Evolutionary conservation across 2,888 invertebrate genomes (phyloP), one percentile per base, ranked within the genome.

Genomic region (Uropetala carovei): DNA sequence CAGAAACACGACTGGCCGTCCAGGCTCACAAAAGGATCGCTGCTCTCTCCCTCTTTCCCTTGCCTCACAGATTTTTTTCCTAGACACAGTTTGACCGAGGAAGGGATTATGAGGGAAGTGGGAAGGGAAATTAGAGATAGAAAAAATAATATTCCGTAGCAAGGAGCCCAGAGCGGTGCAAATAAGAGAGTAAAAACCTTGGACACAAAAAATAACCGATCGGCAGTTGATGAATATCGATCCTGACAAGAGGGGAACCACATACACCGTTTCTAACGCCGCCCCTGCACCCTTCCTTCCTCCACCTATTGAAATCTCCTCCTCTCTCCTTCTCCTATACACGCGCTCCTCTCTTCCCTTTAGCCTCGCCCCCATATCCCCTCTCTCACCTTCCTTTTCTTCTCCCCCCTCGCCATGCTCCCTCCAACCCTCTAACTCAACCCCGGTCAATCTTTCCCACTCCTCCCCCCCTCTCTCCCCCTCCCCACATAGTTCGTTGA

Each of bases 221-320:
- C 68, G 68, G 14, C 27, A 14, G 75, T 27, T 75, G 27, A 75
- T 75, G 75, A 75, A 75, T 75, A 75, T 75, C 27, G 75, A 75
- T 75, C 75, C 22, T 75, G 75, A 75, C 75, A 75, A 75, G 75
- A 13, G 43, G 43, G 43, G 43, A 43, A 43, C 43, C 43, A 43
- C 43, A 5, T 1, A 43, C 43, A 43, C 43, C 43, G 43, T 43
- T 43, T 43, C 43, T 43, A 43, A 43, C 43, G 43, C 43, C 43
- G 43, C 43, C 43, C 43, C 43, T 43, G 43, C 43, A 43, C 43
- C 43, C 43, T 43, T 43, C 43, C 43, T 43, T 43, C 43, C 43
- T 43, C 43, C 43, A 43, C 1, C 43, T 43, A 1, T 43, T 43
- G 43, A 5, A 43, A 43, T 43, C 43, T 43, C 43, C 43, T 27